phyloP scores from a whole-genome alignment of 2,797 vertebrate species.

The Macropus fuliginosus region DNA sequence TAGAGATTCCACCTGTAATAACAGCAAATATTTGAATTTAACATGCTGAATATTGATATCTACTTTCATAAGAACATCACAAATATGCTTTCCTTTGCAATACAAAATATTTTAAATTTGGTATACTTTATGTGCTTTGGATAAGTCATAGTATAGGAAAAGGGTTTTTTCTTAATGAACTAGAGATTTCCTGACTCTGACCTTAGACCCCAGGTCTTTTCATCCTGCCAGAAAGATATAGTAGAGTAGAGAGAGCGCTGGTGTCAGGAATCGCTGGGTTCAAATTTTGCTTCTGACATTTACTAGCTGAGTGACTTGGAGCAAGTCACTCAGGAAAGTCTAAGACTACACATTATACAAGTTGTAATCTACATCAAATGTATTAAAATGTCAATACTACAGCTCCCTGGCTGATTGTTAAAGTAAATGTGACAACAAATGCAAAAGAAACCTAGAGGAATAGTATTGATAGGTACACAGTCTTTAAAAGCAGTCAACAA shows the following conservation, averaged over 20 bases:
- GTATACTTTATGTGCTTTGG: not conserved
- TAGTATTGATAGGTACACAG: not conserved
- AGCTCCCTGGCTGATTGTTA: not conserved
- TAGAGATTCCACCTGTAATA: not conserved
- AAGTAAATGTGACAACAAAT: constrained; percentile 31
- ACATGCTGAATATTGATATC: not conserved
- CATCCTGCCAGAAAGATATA: not conserved
- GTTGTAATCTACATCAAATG: not conserved
- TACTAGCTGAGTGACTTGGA: not conserved
- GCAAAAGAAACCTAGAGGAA: not conserved
- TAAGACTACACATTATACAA: not conserved
- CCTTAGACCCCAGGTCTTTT: not conserved
- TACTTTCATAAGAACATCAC: not conserved
- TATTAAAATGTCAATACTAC: constrained; percentile 19
- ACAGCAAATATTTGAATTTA: not conserved
- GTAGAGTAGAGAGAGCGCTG: not conserved
- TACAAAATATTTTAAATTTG: constrained; percentile 12
- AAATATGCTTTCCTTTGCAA: not conserved
- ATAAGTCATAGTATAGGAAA: constrained; percentile 2
- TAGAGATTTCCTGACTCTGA: not conserved
- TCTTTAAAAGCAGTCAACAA: constrained; percentile 30
- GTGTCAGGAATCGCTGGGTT: not conserved
- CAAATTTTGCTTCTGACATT: not conserved
- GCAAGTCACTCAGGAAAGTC: not conserved
- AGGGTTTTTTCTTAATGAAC: constrained; percentile 10